These are phyloP conservation scores for Neostethus bicornis DNA, from an alignment of 2,797 vertebrate species.

Conservation along the genomic window DNA sequence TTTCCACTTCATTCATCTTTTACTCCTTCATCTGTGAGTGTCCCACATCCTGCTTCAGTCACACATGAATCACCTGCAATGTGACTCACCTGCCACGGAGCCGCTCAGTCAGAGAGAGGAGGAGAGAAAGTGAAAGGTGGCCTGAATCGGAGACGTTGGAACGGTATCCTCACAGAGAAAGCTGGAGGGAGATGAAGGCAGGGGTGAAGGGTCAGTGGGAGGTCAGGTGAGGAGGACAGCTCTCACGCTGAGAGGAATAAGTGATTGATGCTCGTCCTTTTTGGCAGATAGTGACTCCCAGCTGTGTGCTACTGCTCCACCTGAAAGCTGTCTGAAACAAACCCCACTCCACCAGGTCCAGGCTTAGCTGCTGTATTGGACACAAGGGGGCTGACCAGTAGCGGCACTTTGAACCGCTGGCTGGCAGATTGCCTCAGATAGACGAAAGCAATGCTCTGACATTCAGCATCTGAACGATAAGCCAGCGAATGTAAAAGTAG, in stretches of 20 bases:
- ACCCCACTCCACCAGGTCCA: too few species aligned
- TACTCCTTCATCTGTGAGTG: constrained; percentile 27
- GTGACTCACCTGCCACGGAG: constrained; percentile 57
- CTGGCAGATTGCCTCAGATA: not conserved
- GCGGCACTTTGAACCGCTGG: constrained; percentile 4
- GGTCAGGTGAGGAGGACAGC: constrained; percentile 8
- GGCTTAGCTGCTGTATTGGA: not conserved
- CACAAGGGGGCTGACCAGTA: not conserved
- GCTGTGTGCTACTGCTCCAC: constrained; percentile 36
- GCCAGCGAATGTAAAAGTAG: too few species aligned
- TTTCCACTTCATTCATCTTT: constrained; percentile 39
- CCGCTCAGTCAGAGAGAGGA: constrained; percentile 48
- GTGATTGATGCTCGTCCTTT: constrained; percentile 48
- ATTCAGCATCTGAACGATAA: too few species aligned
- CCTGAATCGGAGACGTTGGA: too few species aligned
- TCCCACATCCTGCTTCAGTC: constrained; percentile 2
- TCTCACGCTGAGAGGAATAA: constrained; percentile 18
- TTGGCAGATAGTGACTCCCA: constrained; percentile 29
- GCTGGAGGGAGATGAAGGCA: constrained; percentile 8
- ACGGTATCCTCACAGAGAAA: not conserved
- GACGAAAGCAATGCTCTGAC: too few species aligned
- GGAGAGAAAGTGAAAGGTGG: constrained; percentile 35
- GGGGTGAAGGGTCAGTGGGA: constrained; percentile 2
- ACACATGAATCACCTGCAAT: constrained; percentile 66
- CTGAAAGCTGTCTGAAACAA: constrained; percentile 4